Conservation (phyloP, 2,888 invertebrate genomes). For the Lycophotia porphyrea region DNA sequence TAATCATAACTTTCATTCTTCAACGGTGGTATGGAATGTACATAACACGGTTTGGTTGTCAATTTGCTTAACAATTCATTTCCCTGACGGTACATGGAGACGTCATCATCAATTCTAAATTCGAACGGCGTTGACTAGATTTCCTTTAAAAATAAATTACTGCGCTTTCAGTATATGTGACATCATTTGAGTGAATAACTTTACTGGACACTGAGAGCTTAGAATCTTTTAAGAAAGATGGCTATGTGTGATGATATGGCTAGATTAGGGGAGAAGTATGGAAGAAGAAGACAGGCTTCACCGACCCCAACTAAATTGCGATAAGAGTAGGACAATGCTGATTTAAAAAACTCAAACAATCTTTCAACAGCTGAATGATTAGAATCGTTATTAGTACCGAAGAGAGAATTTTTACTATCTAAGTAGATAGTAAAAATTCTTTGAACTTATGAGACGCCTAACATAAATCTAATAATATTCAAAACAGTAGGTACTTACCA, state of each 20-base stretch:
- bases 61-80: background rate
- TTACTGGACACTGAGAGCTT: background rate
- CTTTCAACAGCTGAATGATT: background rate
- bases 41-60: background rate
- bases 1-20: background rate
- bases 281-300: background rate
- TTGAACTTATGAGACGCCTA: background rate
- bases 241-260: background rate
- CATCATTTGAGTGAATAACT: background rate
- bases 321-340: background rate
- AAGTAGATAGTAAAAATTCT: background rate
- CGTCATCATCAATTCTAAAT: background rate
- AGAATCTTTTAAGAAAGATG: background rate
- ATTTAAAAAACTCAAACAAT: too few relatives aligned
- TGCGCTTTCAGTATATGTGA: background rate
- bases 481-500: slow-evolving; percentile 11
- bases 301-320: background rate
- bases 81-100: background rate
- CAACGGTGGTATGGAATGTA: too few relatives aligned
- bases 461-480: background rate
- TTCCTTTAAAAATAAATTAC: too few relatives aligned
- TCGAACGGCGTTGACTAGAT: background rate
- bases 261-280: background rate
- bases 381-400: background rate
- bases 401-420: too few relatives aligned